Base-by-base conservation (phyloP, 2,113 vertebrate genomes). In the Centropus unirufus region DNA sequence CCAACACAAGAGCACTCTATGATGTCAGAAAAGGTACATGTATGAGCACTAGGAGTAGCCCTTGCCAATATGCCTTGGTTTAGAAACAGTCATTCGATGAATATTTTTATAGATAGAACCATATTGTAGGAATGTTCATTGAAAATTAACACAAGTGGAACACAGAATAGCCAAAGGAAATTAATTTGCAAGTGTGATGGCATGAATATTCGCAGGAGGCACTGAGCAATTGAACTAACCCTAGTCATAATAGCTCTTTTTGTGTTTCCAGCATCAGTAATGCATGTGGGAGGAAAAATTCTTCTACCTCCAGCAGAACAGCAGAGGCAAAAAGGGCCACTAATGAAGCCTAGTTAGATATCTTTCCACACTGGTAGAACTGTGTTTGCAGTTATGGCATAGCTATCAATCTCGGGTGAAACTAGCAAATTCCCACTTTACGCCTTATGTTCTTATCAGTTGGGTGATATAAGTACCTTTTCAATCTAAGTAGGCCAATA, bases 151-250 rank as follows among this genome's bases (percentile, higher is more conserved):
- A 83, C 52, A 93, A 81, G 76, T 86, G 20, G 79, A 92, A 88
- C 46, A 73, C 67, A 70, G 87, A 86, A 90, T 57, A 91, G 68
- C 72, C 90, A 87, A 83, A 96, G 93, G 82, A 95, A 95, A 94
- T 90, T 67, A 73, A 95, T 85, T 92, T 92, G 74, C 42, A 81
- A 88, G 63, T 61, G 68, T 44, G 64, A 87, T 77, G 39, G 83
- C 62, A 70, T 30, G 32, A 93, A 34, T 64, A 84, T 52, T 86
- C 91, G 62, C 77, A 72, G 55, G 57, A 89, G 77, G 86, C 36
- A 54, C 11, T 3, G 29, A 90, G 76, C 29, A 63, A 67, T 2
- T 75, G 85, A 96, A 54, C 42, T 72, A 77, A 86, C 68, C 58
- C 51, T 20, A 40, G 40, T 67, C 64, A 52, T 14, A 42, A 30